Evolutionary conservation across 2,888 invertebrate species (phyloP), one percentile per base, ranked within the genome.

Genomic region (Galerucella calmariensis): DNA sequence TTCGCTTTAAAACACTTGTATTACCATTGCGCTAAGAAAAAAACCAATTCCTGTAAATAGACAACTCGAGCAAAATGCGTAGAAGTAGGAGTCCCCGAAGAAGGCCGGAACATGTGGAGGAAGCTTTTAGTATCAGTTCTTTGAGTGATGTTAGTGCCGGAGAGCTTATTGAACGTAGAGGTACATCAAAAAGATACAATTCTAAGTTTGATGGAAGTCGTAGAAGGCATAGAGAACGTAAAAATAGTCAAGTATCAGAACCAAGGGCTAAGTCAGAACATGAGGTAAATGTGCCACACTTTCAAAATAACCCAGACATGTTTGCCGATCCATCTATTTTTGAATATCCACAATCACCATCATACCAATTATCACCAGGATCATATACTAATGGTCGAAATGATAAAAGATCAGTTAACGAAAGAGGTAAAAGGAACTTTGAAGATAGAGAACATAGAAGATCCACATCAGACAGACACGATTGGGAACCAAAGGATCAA

Each of bases 121-220:
- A 69, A 24, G 61, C 73, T 53, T 69, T 76, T 48, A 74, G 74
- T 58, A 77, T 75, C 20, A 78, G 77, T 56, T 75, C 75, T 70
- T 51, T 77, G 20, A 75, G 75, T 66, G 75, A 75, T 73, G 68
- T 63, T 59, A 72, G 72, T 44, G 41, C 59, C 35, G 71, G 68
- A 56, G 56, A 56, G 56, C 20, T 56, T 5, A 51, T 51, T 56
- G 16, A 56, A 10, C 56, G 6, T 59, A 68, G 27, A 62, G 62
- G 51, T 27, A 51, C 2, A 58, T 53, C 24, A 6, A 53, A 41
- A 63, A 70, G 12, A 2, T 51, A 62, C 46, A 24, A 48, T 27
- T 11, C n/a, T 20, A 53, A 41, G 41, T 27, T 56, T 46, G 53
- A 61, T 62, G 51, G 67, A 73, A 69, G 72, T n/a, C 35, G 63